Evolutionary conservation across 2,113 vertebrate genomes (phyloP).

Genomic region (Jacana jacana): DNA sequence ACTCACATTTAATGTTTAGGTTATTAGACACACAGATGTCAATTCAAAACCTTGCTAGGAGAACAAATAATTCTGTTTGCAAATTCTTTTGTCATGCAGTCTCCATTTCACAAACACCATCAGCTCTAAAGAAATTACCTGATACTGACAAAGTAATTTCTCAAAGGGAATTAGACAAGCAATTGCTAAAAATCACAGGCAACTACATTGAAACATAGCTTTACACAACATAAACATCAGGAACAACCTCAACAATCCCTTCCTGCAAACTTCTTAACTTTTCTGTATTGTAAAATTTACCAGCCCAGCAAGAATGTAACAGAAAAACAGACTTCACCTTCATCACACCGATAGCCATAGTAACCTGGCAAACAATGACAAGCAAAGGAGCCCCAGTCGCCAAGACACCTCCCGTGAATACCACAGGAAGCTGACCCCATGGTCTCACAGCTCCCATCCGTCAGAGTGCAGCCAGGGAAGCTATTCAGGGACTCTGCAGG

Average conservation of each 20-base stretch:
- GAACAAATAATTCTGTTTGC: not conserved
- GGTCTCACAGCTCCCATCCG: slow-evolving; percentile 83
- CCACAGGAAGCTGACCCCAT: slow-evolving; percentile 84
- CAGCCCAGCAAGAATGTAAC: not conserved
- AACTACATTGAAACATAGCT: not conserved
- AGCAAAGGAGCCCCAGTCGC: slow-evolving; percentile 84
- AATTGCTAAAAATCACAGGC: not conserved
- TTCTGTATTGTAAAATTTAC: not conserved
- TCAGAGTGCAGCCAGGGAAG: slow-evolving; percentile 82
- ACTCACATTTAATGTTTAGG: not conserved
- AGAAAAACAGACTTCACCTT: slow-evolving; percentile 72
- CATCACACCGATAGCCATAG: slow-evolving; percentile 82
- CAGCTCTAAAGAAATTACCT: not conserved
- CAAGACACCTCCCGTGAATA: slow-evolving; percentile 78
- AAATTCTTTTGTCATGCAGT: not conserved
- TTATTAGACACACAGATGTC: not conserved
- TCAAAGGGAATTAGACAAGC: not conserved
- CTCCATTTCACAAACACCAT: not conserved
- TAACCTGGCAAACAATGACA: slow-evolving; percentile 85
- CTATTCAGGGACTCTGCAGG: slow-evolving; percentile 83
- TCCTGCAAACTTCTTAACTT: not conserved
- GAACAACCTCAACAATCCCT: not conserved
- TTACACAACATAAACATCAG: not conserved
- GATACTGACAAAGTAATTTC: not conserved
- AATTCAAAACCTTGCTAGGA: not conserved